phyloP scores from a whole-genome alignment of 2,113 vertebrate genomes.

The Sceloporus tristichus region DNA sequence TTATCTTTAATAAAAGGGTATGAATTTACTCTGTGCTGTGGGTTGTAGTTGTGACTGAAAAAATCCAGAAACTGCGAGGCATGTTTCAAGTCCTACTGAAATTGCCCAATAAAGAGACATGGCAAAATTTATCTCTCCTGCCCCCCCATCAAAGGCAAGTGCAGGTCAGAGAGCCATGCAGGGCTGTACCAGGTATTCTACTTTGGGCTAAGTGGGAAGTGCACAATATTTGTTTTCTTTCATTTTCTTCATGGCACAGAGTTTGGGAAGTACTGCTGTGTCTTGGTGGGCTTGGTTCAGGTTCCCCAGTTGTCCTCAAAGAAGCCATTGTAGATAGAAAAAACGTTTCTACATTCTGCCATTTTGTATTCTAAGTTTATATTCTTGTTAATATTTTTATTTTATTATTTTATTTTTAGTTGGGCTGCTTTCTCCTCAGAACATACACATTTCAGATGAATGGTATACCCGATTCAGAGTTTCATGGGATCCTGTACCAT shows the following conservation, averaged over 20 bases:
- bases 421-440: slow-evolving; percentile 90
- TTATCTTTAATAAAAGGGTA: background rate
- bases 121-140: background rate
- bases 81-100: background rate
- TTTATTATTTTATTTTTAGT: slow-evolving; percentile 77
- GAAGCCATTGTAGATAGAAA: background rate
- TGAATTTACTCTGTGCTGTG: background rate
- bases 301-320: background rate
- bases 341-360: background rate
- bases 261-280: background rate
- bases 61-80: background rate
- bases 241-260: background rate
- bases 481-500: slow-evolving; percentile 90
- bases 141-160: background rate
- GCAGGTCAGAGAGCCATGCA: background rate
- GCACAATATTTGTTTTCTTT: background rate
- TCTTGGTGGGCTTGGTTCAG: background rate
- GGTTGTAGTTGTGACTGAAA: too few species aligned
- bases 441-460: slow-evolving; percentile 95
- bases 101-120: background rate
- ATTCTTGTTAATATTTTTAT: background rate
- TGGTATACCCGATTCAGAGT: slow-evolving; percentile 98
- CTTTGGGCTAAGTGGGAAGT: background rate
- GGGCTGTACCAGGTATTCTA: background rate
- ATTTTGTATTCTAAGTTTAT: background rate